phyloP scores from a whole-genome alignment of 2,888 invertebrate species.

The Scaptomyza tumidula region DNA sequence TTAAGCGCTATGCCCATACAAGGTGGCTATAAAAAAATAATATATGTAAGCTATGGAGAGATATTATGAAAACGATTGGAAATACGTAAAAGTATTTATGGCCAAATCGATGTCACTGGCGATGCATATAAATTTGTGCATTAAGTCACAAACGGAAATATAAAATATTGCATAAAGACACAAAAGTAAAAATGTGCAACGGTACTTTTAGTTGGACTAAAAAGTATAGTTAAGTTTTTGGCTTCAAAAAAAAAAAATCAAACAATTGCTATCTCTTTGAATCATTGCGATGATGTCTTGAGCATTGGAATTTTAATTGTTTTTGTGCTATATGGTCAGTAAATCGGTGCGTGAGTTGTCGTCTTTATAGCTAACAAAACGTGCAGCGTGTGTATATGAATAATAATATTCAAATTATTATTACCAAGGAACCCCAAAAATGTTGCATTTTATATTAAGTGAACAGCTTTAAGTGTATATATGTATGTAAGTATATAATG shows the following conservation, averaged over 20 bases:
- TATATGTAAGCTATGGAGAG: slow-evolving; percentile 36
- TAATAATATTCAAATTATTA: slow-evolving; percentile 74
- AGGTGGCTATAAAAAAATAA: slow-evolving; percentile 39
- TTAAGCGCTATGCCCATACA: slow-evolving; percentile 42
- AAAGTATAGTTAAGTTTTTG: slow-evolving; percentile 4
- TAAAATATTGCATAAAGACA: slow-evolving; percentile 48
- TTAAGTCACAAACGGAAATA: slow-evolving; percentile 57
- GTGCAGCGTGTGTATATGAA: slow-evolving; percentile 67
- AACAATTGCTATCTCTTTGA: too few species aligned
- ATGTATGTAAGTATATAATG: slow-evolving; percentile 1
- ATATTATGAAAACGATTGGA: slow-evolving; percentile 66
- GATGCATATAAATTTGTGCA: slow-evolving; percentile 62
- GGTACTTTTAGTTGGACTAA: slow-evolving; percentile 37
- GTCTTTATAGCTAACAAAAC: slow-evolving; percentile 63
- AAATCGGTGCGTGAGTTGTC: slow-evolving; percentile 55
- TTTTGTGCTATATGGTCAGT: slow-evolving; percentile 50
- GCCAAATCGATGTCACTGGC: slow-evolving; percentile 38
- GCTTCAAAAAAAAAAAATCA: too few species aligned
- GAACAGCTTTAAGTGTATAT: slow-evolving; percentile 15
- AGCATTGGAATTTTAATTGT: slow-evolving; percentile 58
- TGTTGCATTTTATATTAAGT: slow-evolving; percentile 37
- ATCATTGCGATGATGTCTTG: slow-evolving; percentile 38
- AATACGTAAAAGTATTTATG: slow-evolving; percentile 42
- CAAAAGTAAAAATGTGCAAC: slow-evolving; percentile 21
- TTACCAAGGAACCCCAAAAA: slow-evolving; percentile 25